phyloP scores from a whole-genome alignment of 2,113 vertebrate species.

The Sula dactylatra region DNA sequence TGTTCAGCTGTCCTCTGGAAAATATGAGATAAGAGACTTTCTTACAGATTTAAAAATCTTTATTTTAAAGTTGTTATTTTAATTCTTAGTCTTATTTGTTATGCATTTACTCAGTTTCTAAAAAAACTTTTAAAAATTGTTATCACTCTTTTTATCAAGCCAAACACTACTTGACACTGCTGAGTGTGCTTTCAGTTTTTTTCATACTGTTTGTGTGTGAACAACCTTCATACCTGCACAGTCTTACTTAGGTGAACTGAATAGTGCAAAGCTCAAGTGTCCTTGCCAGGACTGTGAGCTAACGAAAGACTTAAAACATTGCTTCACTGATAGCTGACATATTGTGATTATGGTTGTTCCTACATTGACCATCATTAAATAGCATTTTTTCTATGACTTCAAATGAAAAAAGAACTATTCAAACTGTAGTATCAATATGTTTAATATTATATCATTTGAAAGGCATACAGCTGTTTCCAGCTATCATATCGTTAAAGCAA shows the following conservation, averaged over 20 bases:
- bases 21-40: not conserved
- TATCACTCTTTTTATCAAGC: not conserved
- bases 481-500: not conserved
- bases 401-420: not conserved
- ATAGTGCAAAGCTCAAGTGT: not conserved
- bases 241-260: not conserved
- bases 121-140: not conserved
- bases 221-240: not conserved
- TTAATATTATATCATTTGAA: not conserved
- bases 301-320: not conserved
- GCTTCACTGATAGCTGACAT: not conserved
- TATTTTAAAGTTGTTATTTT: not conserved
- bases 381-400: not conserved
- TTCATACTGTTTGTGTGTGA: not conserved
- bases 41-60: not conserved
- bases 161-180: not conserved
- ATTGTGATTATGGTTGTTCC: not conserved
- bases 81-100: not conserved
- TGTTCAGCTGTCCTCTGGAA: not conserved
- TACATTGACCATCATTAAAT: not conserved
- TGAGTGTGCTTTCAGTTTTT: not conserved
- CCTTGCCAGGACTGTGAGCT: not conserved
- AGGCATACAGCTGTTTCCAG: not conserved
- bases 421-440: not conserved
- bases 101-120: not conserved